phyloP scores from a whole-genome alignment of 2,113 vertebrate genomes.

The Boleophthalmus pectinirostris region DNA sequence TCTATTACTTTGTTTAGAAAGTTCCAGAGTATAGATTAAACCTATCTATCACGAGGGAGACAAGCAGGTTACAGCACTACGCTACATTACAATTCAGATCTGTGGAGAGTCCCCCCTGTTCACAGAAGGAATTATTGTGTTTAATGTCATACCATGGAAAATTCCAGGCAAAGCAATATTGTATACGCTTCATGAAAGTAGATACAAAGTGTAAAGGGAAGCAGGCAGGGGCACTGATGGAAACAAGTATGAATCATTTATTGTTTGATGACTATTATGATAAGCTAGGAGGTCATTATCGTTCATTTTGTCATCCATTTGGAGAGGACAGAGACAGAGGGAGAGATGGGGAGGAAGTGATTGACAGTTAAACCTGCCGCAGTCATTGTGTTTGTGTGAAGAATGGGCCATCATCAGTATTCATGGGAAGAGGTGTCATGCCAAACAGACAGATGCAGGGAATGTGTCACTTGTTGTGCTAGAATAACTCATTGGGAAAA shows the following conservation, averaged over 20 bases:
- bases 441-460: conserved; percentile 15
- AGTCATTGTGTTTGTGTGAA: conserved; percentile 14
- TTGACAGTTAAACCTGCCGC: conserved; percentile 34
- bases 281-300: conserved; percentile 51
- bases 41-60: too few relatives aligned
- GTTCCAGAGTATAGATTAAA: too few relatives aligned
- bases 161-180: neutral
- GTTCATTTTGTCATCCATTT: conserved; percentile 58
- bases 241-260: conserved; percentile 48
- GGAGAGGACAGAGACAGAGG: conserved; percentile 20
- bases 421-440: conserved; percentile 27
- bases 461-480: conserved; percentile 15
- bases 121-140: too few relatives aligned
- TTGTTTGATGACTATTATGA: conserved; percentile 36
- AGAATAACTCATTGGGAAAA: conserved; percentile 5
- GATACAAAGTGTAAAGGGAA: conserved; percentile 15
- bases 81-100: too few relatives aligned
- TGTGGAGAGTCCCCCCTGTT: too few relatives aligned
- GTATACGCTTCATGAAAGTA: conserved; percentile 41
- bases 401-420: conserved; percentile 46
- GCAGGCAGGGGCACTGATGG: conserved; percentile 14
- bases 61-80: too few relatives aligned
- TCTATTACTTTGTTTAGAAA: too few relatives aligned
- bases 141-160: neutral
- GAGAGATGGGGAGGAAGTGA: conserved; percentile 29